Evolutionary conservation across 2,888 invertebrate genomes (phyloP).

Genomic region (Sinotaia quadrata): DNA sequence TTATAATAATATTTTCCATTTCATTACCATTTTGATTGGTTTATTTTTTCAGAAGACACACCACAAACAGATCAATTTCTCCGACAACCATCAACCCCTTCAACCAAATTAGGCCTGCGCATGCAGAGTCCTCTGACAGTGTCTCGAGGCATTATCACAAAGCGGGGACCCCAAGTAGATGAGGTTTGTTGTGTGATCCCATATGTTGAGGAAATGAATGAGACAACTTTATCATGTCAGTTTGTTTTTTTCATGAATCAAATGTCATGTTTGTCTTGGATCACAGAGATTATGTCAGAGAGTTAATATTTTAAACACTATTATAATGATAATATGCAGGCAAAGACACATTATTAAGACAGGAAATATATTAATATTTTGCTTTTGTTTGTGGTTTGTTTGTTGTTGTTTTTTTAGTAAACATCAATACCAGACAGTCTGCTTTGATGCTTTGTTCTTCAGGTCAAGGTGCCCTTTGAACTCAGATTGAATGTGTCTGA

Average conservation of each 20-base stretch:
- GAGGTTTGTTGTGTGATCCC: slow-evolving; percentile 54
- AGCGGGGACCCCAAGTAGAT: slow-evolving; percentile 71
- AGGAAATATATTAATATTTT: too few species aligned
- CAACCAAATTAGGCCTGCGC: neutral
- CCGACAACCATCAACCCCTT: neutral
- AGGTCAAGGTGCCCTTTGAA: slow-evolving; percentile 78
- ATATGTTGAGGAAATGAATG: too few species aligned
- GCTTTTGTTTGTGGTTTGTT: slow-evolving; percentile 9
- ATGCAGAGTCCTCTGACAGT: slow-evolving; percentile 66
- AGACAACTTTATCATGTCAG: too few species aligned
- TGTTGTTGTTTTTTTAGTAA: neutral
- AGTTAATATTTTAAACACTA: too few species aligned
- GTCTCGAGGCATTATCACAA: slow-evolving; percentile 72
- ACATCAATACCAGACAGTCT: neutral
- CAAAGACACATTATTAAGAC: too few species aligned
- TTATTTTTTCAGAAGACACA: neutral
- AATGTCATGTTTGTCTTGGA: too few species aligned
- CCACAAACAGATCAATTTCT: neutral
- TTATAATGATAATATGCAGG: too few species aligned
- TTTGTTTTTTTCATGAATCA: too few species aligned
- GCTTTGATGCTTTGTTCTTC: slow-evolving; percentile 28
- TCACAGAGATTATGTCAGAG: too few species aligned
- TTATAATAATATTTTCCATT: too few species aligned
- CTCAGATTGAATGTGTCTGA: slow-evolving; percentile 94
- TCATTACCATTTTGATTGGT: neutral